These are phyloP conservation scores for Cavia aperea DNA, from an alignment of 2,113 vertebrate species.

Conservation along the genomic window DNA sequence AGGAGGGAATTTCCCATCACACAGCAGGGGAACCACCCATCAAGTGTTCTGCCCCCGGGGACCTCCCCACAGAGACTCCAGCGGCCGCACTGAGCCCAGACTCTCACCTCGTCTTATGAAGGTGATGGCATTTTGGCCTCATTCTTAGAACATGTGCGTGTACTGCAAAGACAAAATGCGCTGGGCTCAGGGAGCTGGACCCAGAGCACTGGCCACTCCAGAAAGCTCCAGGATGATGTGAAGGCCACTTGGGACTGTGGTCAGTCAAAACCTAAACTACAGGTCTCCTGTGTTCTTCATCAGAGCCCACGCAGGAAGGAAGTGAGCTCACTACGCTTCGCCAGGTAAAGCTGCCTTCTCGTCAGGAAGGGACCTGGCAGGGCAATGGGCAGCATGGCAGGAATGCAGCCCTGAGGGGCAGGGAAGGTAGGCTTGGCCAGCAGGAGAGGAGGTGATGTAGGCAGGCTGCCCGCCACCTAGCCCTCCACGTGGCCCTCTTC, in stretches of 20 bases:
- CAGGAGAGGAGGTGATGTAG: not conserved
- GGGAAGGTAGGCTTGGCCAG: not conserved
- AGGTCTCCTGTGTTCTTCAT: not conserved
- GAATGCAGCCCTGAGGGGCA: not conserved
- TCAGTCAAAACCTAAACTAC: not conserved
- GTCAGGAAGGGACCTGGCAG: not conserved
- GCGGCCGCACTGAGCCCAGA: not conserved
- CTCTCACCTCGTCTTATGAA: not conserved
- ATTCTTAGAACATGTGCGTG: not conserved
- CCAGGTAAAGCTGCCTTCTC: not conserved
- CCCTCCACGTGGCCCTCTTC: not conserved
- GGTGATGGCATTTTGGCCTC: not conserved
- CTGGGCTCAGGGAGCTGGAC: not conserved
- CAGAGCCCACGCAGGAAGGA: too few species aligned
- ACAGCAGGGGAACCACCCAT: not conserved
- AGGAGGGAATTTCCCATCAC: not conserved
- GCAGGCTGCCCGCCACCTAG: too few species aligned
- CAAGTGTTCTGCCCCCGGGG: not conserved
- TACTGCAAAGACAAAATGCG: not conserved
- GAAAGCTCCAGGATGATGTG: not conserved
- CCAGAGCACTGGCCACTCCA: not conserved
- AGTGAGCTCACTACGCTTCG: not conserved
- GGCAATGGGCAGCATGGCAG: not conserved
- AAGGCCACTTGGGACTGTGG: not conserved
- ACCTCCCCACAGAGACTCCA: not conserved